Percentiles rank a stretch among this genome's conserved stretches.
Evolutionary conservation across 2,113 vertebrate genomes (phyloP).

Genomic region (Galemys pyrenaicus): DNA sequence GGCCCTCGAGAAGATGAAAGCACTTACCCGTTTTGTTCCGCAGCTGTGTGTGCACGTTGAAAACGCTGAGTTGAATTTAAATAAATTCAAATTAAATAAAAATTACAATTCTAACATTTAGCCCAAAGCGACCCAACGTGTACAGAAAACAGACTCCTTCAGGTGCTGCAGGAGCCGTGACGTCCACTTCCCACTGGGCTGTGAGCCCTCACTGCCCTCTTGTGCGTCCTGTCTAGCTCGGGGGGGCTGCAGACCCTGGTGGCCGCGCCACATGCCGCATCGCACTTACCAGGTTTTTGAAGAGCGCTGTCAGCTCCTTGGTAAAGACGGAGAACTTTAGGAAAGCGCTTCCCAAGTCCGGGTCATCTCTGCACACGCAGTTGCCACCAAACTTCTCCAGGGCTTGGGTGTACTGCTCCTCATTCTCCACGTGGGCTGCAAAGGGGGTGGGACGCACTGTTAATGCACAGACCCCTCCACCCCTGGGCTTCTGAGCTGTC

Average conservation of each 20-base stretch:
- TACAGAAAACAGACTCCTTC: neutral
- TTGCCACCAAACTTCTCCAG: conserved; percentile 99
- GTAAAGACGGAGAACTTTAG: conserved; percentile 99
- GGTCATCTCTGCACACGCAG: conserved; percentile 98
- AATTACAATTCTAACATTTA: neutral
- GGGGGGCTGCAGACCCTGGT: no score
- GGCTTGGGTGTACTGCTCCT: conserved; percentile 98
- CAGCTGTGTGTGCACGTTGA: neutral
- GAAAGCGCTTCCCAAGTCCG: conserved; percentile 97
- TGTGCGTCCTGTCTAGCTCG: no score
- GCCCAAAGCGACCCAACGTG: neutral
- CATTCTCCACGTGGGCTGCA: conserved; percentile 97
- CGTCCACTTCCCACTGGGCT: no score
- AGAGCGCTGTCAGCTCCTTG: conserved; percentile 98
- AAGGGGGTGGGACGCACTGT: conserved; percentile 70
- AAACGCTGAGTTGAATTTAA: neutral
- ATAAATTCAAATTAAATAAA: no score
- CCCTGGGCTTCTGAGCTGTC: neutral
- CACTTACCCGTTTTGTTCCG: neutral
- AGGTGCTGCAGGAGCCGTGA: no score
- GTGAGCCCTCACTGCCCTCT: no score
- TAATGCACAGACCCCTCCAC: accelerated
- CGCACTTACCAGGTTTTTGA: conserved; percentile 96
- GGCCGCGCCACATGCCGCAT: no score
- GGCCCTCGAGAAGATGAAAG: neutral